phyloP scores from a whole-genome alignment of 2,113 vertebrate genomes.

The Poecilia latipinna region DNA sequence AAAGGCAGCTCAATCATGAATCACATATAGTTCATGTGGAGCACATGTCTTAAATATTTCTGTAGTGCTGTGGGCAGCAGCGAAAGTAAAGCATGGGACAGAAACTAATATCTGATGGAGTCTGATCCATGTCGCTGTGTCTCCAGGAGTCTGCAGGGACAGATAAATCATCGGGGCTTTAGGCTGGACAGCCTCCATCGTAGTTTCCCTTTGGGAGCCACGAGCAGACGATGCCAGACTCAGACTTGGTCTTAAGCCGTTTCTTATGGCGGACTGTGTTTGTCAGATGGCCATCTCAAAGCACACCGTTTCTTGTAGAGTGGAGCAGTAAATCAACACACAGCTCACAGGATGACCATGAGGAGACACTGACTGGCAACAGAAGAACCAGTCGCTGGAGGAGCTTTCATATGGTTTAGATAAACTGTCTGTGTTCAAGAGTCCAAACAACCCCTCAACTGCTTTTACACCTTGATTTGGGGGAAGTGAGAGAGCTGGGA shows the following conservation, averaged over 20 bases:
- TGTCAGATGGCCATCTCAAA: conserved; percentile 41
- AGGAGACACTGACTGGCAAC: neutral
- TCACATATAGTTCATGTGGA: conserved; percentile 24
- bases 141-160: conserved; percentile 21
- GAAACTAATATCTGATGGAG: conserved; percentile 56
- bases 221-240: conserved; percentile 1
- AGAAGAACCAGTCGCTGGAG: neutral
- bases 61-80: neutral
- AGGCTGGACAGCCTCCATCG: conserved; percentile 13
- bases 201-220: conserved; percentile 4
- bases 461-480: neutral
- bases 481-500: neutral
- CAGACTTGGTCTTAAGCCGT: neutral
- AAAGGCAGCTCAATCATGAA: conserved; percentile 43
- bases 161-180: conserved; percentile 39
- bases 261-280: conserved; percentile 32
- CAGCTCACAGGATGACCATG: conserved; percentile 23
- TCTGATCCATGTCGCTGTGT: conserved; percentile 32
- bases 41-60: conserved; percentile 44
- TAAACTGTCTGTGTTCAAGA: neutral
- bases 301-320: conserved; percentile 28
- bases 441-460: neutral
- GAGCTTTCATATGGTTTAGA: conserved; percentile 5
- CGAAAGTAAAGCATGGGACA: conserved; percentile 7
- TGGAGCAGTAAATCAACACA: conserved; percentile 44